phyloP scores from a whole-genome alignment of 2,888 invertebrate genomes.

The Bimastos eiseni region DNA sequence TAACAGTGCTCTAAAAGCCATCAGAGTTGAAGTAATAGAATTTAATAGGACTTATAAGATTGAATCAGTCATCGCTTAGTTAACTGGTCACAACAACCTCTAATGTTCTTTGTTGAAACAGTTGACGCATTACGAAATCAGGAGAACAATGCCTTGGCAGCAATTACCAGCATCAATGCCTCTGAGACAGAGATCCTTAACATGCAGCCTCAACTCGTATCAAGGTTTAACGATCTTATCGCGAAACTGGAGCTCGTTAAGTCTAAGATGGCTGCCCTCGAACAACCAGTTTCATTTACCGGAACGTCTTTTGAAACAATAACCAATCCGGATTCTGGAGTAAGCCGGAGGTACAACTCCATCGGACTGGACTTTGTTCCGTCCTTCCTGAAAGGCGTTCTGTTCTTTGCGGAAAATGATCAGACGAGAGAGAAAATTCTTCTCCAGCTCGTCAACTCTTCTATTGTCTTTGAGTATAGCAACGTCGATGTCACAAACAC shows the following conservation, averaged over 20 bases:
- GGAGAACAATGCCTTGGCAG: constrained; percentile 32
- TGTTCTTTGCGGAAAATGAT: constrained; percentile 47
- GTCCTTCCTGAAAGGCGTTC: constrained; percentile 38
- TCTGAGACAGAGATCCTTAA: not conserved
- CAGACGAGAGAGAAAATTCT: constrained; percentile 40
- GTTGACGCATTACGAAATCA: constrained; percentile 33
- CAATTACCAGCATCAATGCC: constrained; percentile 19
- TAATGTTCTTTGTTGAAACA: constrained; percentile 17
- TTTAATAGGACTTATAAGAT: not conserved
- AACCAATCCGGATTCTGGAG: constrained; percentile 39
- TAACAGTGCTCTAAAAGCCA: not conserved
- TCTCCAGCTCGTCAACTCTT: constrained; percentile 42
- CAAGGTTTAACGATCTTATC: constrained; percentile 34
- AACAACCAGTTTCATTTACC: constrained; percentile 47
- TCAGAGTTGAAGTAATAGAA: not conserved
- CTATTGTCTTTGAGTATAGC: constrained; percentile 46
- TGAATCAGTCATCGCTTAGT: not conserved
- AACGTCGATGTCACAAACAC: constrained; percentile 35
- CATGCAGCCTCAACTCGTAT: constrained; percentile 23
- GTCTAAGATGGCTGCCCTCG: constrained; percentile 39
- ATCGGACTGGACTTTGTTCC: constrained; percentile 43
- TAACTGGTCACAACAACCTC: not conserved
- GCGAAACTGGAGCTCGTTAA: constrained; percentile 40
- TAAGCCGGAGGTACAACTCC: constrained; percentile 38
- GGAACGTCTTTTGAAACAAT: constrained; percentile 31